These are phyloP conservation scores for Epistrophe eligans DNA, from an alignment of 2,888 invertebrate species.

Conservation along the genomic window DNA sequence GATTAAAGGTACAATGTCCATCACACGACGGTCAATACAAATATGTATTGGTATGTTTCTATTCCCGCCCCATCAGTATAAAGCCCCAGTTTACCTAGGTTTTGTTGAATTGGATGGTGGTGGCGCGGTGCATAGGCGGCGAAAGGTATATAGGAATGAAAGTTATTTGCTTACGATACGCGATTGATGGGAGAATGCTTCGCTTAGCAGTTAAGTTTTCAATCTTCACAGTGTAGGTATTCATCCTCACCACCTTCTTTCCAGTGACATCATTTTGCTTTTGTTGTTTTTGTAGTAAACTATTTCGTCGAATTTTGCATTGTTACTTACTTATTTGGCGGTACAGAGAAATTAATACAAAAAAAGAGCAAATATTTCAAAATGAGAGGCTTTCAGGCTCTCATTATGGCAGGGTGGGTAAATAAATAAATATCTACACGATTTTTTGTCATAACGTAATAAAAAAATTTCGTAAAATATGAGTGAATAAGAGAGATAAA, in stretches of 20 bases:
- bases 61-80: constrained; percentile 3
- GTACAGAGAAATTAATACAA: constrained; percentile 8
- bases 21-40: constrained; percentile 27
- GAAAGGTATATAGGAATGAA: constrained; percentile 35
- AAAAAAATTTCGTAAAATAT: neutral
- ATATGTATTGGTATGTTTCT: constrained; percentile 1
- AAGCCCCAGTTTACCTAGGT: constrained; percentile 14
- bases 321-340: constrained; percentile 52
- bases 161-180: constrained; percentile 46
- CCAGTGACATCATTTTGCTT: constrained; percentile 73
- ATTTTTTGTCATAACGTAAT: constrained; percentile 25
- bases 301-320: constrained; percentile 64
- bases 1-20: constrained; percentile 38
- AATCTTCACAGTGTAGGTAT: constrained; percentile 1
- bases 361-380: constrained; percentile 25
- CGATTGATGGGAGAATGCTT: constrained; percentile 32
- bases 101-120: constrained; percentile 1
- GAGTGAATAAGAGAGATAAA: constrained; percentile 6
- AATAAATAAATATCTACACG: neutral
- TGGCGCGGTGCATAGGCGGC: neutral
- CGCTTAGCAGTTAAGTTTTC: constrained; percentile 21
- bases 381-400: neutral
- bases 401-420: neutral
- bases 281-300: constrained; percentile 39
- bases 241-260: constrained; percentile 50